phyloP scores from a whole-genome alignment of 1,140 invertebrate species.

The Drosophila virilis region DNA sequence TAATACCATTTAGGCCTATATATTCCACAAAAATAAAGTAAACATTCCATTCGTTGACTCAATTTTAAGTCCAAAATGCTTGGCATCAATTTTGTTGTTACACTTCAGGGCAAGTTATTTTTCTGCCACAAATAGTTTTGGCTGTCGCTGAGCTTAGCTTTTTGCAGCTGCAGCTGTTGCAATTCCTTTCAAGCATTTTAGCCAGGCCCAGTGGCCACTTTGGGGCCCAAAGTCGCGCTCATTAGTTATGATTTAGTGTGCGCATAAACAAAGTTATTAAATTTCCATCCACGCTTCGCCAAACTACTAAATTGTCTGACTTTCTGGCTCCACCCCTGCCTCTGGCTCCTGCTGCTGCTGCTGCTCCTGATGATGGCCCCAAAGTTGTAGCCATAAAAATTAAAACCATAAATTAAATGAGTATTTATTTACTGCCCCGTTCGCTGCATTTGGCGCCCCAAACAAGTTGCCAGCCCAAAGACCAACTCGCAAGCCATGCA shows the following conservation, averaged over 20 bases:
- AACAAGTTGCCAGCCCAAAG: conserved; percentile 40
- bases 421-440: conserved; percentile 73
- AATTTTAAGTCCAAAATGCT: neutral
- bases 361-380: conserved; percentile 47
- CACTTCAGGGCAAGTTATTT: neutral
- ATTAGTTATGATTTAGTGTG: conserved; percentile 83
- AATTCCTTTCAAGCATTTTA: conserved; percentile 34
- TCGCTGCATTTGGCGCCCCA: conserved; percentile 45
- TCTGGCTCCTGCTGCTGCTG: conserved; percentile 5
- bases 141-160: conserved; percentile 62
- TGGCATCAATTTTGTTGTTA: neutral
- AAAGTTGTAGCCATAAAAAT: conserved; percentile 82
- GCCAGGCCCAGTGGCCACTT: neutral
- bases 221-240: conserved; percentile 52
- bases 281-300: conserved; percentile 78
- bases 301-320: conserved; percentile 81
- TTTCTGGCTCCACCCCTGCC: conserved; percentile 14
- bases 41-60: neutral
- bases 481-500: conserved; percentile 56
- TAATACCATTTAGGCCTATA: neutral
- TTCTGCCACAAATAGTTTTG: conserved; percentile 58
- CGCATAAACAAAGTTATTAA: conserved; percentile 83
- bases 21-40: neutral
- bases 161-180: conserved; percentile 38
- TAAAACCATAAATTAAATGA: conserved; percentile 83